Evolutionary conservation across 2,113 vertebrate genomes (phyloP).

Genomic region (Muscicapa adusta): DNA sequence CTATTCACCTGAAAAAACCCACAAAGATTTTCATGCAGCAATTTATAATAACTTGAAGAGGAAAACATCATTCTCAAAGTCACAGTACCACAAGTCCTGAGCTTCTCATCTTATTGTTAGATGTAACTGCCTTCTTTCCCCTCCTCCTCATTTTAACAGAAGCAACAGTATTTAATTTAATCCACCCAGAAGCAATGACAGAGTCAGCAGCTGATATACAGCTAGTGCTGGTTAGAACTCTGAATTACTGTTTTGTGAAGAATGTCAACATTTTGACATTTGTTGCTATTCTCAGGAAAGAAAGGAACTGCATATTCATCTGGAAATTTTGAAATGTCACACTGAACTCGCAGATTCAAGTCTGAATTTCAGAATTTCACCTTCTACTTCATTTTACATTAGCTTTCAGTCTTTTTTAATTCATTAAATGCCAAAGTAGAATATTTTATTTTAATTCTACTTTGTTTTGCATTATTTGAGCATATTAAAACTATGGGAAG

Average conservation of each 20-base stretch:
- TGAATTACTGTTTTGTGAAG: conserved; percentile 33
- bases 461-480: background rate
- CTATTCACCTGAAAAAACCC: background rate
- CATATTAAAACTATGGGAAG: background rate
- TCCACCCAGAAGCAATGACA: conserved; percentile 24
- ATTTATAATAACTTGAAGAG: background rate
- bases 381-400: conserved; percentile 3
- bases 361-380: conserved; percentile 28
- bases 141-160: conserved; percentile 21
- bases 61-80: background rate
- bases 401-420: background rate
- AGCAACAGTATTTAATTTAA: conserved; percentile 41
- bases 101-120: background rate
- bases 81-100: background rate
- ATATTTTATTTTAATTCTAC: background rate
- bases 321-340: conserved; percentile 50
- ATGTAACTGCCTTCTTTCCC: background rate
- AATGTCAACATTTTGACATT: conserved; percentile 57
- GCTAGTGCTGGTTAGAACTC: conserved; percentile 33
- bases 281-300: conserved; percentile 37
- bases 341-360: background rate
- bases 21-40: background rate
- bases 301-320: conserved; percentile 25
- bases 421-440: background rate
- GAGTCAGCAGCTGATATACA: conserved; percentile 28